Evolutionary conservation across 2,797 vertebrate genomes (phyloP), one percentile per base, ranked within the genome.

Genomic region (Dendrocincla fuliginosa): DNA sequence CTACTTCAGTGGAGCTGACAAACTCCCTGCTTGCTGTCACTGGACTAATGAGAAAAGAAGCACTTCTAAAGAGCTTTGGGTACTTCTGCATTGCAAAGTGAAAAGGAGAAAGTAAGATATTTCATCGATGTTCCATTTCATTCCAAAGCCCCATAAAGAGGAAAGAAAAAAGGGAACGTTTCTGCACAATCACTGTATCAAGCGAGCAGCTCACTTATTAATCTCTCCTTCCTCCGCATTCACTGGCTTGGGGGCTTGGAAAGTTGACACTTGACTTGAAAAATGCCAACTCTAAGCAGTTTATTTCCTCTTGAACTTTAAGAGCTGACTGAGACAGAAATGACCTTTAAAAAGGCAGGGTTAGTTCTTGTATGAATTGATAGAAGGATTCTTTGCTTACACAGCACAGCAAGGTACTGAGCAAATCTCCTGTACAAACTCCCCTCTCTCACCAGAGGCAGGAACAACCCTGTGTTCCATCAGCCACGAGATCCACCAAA

Each of bases 231-330:
- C 95, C 77, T 93, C 92, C 14, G 8, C 84, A 65, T 84, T 84
- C 52, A 44, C 53, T 95, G 86, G 91, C 90, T 28, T 30, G 79
- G 89, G 95, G 95, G 93, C 96, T 94, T 88, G 39, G 87, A 95
- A 97, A 95, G 96, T 94, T 97, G 98, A 97, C 97, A 98, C 96
- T 96, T 94, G 97, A 96, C 97, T 98, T 97, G 97, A 98, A 97
- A 98, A 98, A 98, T 97, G 97, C 97, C 97, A 98, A 96, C 96
- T 96, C 96, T 77, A 88, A 97, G 97, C 95, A 97, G 96, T 97
- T 98, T 97, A 97, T 98, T 97, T 98, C 97, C 97, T 98, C 97
- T 95, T 97, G 97, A 98, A 98, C 98, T 98, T 97, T 97, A 97
- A 98, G 97, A 97, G 94, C 95, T 96, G 96, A 96, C 96, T 92